phyloP scores from a whole-genome alignment of 2,888 invertebrate species.

The Tetramorium bicarinatum region DNA sequence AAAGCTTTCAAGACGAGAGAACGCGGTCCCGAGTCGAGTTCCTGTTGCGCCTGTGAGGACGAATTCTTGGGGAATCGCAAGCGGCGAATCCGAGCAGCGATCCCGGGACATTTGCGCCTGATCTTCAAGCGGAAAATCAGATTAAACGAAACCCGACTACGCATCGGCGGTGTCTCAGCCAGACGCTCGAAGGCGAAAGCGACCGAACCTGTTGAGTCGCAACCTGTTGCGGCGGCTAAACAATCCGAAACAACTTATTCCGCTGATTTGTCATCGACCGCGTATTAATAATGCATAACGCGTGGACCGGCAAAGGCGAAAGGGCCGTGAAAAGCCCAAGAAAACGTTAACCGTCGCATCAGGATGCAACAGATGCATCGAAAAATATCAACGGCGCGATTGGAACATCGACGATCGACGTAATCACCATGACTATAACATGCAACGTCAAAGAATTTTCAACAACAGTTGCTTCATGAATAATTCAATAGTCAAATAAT shows the following conservation, averaged over 20 bases:
- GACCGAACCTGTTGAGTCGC: conserved; percentile 74
- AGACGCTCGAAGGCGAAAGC: conserved; percentile 44
- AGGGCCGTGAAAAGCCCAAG: no score
- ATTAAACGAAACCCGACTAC: conserved; percentile 38
- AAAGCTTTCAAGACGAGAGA: background rate
- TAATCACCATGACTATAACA: no score
- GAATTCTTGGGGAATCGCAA: background rate
- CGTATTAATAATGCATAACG: background rate
- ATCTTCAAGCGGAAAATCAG: background rate
- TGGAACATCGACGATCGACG: background rate
- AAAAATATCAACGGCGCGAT: background rate
- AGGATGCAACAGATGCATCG: background rate
- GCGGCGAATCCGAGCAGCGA: background rate
- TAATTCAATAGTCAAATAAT: conserved; percentile 6
- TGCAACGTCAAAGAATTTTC: background rate
- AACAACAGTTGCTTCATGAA: background rate
- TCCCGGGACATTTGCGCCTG: background rate
- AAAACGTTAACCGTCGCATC: background rate
- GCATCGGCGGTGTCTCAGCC: conserved; percentile 37
- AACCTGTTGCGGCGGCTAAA: conserved; percentile 74
- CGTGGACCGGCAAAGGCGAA: background rate
- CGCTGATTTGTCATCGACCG: conserved; percentile 13
- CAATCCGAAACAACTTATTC: conserved; percentile 52
- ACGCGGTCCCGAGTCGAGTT: background rate
- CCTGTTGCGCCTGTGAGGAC: background rate